Evolutionary conservation across 1,140 invertebrate genomes (phyloP), one percentile per base, ranked within the genome.

Genomic region (Drosophila punjabiensis): DNA sequence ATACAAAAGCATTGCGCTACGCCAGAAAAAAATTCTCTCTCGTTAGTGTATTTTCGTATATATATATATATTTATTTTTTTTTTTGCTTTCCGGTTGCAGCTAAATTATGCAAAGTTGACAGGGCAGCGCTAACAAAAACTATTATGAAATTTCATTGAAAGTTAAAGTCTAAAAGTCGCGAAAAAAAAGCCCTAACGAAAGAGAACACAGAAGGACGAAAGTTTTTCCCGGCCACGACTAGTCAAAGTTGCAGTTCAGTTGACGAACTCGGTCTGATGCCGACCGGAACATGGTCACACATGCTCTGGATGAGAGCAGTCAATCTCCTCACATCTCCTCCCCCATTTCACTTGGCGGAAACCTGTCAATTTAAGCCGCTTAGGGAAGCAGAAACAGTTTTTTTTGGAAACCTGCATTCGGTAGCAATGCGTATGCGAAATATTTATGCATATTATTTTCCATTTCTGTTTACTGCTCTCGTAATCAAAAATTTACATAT

Each of bases 401-500:
- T 69, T 59, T 59, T 56, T 30, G 16, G n/a, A 13, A 33, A 18
- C 24, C 48, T 59, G 71, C 41, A 76, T 62, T 55, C 37, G 67
- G 48, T 8, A 33, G 48, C 77, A 75, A 61, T 88, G 80, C 83
- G 84, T 78, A 88, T 88, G 76, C 81, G 68, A 77, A 68, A 87
- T 83, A 87, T 82, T 81, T 86, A 71, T 81, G 77, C 60, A 81
- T 85, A 79, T 79, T 79, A 63, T 79, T 59, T 53, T 73, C 68
- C 76, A 63, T 68, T 84, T 81, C 76, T 84, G 70, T 76, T 89
- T 81, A 63, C 59, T 56, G 79, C 70, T 65, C 35, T 69, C 77
- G 81, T 76, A 84, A 76, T 85, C 73, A 84, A 59, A 76, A 88
- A 89, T 89, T 79, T 88, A 85, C 81, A 88, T 89, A 88, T 89